phyloP scores from a whole-genome alignment of 2,797 vertebrate species.

The Anniella stebbinsi region DNA sequence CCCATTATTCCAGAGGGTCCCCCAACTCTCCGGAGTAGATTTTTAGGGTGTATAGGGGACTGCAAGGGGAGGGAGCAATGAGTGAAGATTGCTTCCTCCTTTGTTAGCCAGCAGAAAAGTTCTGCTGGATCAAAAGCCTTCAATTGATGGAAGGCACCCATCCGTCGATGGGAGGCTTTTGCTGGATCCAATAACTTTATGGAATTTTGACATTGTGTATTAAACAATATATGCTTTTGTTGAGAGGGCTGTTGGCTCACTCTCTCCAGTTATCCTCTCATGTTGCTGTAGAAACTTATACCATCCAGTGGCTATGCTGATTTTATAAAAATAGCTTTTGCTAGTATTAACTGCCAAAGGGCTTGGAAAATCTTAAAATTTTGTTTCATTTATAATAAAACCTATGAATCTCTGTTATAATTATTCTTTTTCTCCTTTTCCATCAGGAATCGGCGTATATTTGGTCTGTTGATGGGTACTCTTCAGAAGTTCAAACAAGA shows the following conservation, averaged over 20 bases:
- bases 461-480: conserved; percentile 99
- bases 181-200: not conserved
- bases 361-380: conserved; percentile 7
- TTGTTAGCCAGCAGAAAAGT: not conserved
- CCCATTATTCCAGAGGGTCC: no score
- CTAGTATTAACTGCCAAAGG: not conserved
- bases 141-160: not conserved
- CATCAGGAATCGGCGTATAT: conserved; percentile 97
- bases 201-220: not conserved
- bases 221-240: not conserved
- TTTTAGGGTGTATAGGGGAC: no score
- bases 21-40: no score
- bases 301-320: not conserved
- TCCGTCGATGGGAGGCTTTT: not conserved
- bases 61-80: not conserved
- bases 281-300: not conserved
- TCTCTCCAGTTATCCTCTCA: not conserved
- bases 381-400: conserved; percentile 33
- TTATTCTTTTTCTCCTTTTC: conserved; percentile 43
- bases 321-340: not conserved
- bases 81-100: no score
- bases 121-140: not conserved
- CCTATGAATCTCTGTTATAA: conserved; percentile 29
- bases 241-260: not conserved
- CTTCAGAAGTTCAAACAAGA: conserved; percentile 99